phyloP scores from a whole-genome alignment of 2,113 vertebrate species.

The Eurypyga helias region DNA sequence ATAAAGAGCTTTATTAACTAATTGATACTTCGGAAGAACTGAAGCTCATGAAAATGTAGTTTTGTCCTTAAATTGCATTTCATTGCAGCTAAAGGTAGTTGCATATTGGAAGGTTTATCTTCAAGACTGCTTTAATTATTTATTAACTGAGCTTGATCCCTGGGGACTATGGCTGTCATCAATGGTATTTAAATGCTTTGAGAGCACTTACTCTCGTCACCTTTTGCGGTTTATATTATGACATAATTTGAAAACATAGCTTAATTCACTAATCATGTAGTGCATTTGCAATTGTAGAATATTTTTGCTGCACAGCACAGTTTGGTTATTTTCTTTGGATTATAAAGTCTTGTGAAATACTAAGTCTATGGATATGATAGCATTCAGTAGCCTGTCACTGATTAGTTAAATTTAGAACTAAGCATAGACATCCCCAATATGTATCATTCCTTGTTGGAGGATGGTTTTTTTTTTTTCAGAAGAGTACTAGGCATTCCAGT shows the following conservation, averaged over 20 bases:
- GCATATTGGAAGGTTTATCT: background rate
- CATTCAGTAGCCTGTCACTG: background rate
- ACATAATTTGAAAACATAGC: background rate
- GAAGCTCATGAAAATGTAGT: background rate
- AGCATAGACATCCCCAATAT: background rate
- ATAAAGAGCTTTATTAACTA: background rate
- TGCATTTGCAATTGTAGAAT: background rate
- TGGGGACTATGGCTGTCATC: background rate
- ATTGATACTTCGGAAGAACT: background rate
- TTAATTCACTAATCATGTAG: background rate
- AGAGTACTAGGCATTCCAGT: background rate
- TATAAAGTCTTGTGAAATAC: background rate
- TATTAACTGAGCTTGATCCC: background rate
- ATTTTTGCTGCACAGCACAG: background rate
- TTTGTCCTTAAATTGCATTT: background rate
- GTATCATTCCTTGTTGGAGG: background rate
- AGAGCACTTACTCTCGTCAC: background rate
- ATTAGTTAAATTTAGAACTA: background rate
- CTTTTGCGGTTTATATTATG: background rate
- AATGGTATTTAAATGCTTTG: background rate
- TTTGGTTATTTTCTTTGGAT: background rate
- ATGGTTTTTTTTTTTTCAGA: background rate
- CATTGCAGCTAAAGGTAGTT: background rate
- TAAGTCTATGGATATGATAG: background rate
- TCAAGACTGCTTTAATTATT: background rate